Evolutionary conservation across 2,113 vertebrate species (phyloP).

Genomic region (Rhinogobius similis): DNA sequence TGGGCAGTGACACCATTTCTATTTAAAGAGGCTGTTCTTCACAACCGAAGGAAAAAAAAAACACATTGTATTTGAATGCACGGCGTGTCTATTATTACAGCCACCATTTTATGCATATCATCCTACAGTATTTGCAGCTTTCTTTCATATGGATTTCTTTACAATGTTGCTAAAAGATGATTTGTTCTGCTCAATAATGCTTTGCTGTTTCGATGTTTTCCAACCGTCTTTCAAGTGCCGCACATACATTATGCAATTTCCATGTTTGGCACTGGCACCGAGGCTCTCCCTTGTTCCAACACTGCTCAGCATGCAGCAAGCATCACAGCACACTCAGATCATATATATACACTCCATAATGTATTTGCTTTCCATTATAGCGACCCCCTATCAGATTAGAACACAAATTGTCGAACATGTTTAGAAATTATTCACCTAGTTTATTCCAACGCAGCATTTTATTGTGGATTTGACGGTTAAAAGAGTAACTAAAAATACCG

Average conservation of each 20-base stretch:
- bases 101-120: no score
- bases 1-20: constrained; percentile 39
- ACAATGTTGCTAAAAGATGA: neutral
- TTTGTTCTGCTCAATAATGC: constrained; percentile 5
- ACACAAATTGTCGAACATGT: neutral
- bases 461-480: constrained; percentile 4
- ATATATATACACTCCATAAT: constrained; percentile 10
- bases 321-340: constrained; percentile 18
- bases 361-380: constrained; percentile 22
- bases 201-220: constrained; percentile 11
- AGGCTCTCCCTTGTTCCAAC: constrained; percentile 20
- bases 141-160: no score
- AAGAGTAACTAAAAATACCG: constrained; percentile 13
- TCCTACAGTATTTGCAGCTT: no score
- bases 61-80: neutral
- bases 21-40: constrained; percentile 23
- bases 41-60: neutral
- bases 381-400: constrained; percentile 17
- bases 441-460: neutral
- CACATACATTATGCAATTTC: constrained; percentile 41
- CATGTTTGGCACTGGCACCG: constrained; percentile 12
- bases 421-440: neutral
- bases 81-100: no score
- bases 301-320: constrained; percentile 16
- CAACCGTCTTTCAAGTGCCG: constrained; percentile 18